Base-by-base conservation (phyloP, 2,797 vertebrate species). In the Otolemur crassicaudatus region DNA sequence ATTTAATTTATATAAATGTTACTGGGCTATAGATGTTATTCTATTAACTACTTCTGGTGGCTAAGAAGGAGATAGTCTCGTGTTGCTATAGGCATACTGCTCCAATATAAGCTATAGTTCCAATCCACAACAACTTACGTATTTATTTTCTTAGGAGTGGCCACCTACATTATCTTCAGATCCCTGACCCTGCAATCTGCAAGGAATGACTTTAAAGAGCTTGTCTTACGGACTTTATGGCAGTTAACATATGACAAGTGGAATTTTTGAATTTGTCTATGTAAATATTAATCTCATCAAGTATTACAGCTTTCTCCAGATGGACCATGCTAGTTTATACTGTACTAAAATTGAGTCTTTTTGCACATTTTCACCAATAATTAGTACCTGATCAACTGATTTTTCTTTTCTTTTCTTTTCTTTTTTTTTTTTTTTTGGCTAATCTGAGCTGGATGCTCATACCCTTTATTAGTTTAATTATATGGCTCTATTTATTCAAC, bases 361-460 rank as follows among this genome's bases (percentile, higher is more conserved):
- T 92, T 73, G 4, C 46, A 81, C 12, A 63, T 60, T 94, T 20
- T 96, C 29, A 77, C 25, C 25, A 95, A 75, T 73, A 82, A 94
- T 56, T 87, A 87, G n/a, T 65, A 72, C 65, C 17, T 86, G 19
- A 79, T 69, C 27, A 83, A 65, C 17, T 53, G 49, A 53, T 53
- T 53, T 53, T 49, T 49, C 12, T 49, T 49, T 49, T 49, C 12
- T 53, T 53, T 53, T 16, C 5, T 40, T 40, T 49, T 49, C 11
- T 49, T 46, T 46, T 49, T 49, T 53, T 53, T 53, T 53, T 53
- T 53, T 19, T 61, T 92, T 82, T 63, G 17, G 23, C 16, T 87
- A 58, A 85, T 37, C 17, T 90, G 73, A 85, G 63, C 46, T 96
- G 3, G 43, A 46, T 67, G 46, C 37, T 80, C 11, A 1, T 13